phyloP scores from a whole-genome alignment of 2,113 vertebrate genomes.

The Erpornis zantholeuca region DNA sequence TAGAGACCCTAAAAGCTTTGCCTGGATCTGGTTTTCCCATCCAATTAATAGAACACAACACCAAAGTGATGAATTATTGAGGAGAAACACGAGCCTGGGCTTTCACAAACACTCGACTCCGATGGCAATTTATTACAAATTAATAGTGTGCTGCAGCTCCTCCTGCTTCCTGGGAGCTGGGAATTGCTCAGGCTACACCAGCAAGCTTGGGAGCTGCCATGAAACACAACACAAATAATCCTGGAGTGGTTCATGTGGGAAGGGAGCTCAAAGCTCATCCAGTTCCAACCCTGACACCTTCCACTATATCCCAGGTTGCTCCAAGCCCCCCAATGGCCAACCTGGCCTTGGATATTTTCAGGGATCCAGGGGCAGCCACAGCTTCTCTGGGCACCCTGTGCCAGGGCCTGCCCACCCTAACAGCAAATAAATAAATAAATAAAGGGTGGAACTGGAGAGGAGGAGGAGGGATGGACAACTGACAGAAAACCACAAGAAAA shows the following conservation, averaged over 20 bases:
- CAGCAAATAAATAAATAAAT: background rate
- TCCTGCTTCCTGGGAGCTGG: background rate
- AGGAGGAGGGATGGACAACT: background rate
- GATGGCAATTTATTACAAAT: slow-evolving; percentile 30
- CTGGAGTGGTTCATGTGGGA: background rate
- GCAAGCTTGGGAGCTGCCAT: background rate
- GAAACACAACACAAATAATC: background rate
- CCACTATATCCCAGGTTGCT: fast-evolving
- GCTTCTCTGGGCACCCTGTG: background rate
- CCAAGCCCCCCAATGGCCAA: fast-evolving
- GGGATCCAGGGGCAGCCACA: background rate
- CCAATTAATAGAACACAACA: background rate
- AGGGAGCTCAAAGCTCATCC: background rate
- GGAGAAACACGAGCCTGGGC: slow-evolving; percentile 25
- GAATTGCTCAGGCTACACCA: background rate
- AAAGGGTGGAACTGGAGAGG: fast-evolving
- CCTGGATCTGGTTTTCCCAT: background rate
- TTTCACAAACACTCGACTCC: background rate
- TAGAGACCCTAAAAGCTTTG: background rate
- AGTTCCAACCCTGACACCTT: background rate
- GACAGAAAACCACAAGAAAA: background rate
- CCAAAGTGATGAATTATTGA: slow-evolving; percentile 46
- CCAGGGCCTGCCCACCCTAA: background rate
- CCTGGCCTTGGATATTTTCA: background rate
- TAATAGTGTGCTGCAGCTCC: background rate